Conservation (phyloP, 2,797 vertebrate species). For the Sarcoramphus papa region DNA sequence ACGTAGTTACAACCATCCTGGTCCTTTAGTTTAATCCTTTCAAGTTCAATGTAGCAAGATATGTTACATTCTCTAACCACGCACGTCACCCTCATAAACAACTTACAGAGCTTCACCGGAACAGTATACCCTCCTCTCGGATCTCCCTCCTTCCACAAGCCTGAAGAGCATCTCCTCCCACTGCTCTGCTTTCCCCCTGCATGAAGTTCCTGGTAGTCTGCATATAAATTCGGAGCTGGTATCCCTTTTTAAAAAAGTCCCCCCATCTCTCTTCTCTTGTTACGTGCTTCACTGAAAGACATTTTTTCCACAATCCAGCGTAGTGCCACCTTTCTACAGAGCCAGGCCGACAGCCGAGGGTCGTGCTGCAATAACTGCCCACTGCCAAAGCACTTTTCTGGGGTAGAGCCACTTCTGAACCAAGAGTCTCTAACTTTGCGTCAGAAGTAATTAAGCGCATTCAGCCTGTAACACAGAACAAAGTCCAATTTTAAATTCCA, state of each 20-base stretch:
- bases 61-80: accelerated
- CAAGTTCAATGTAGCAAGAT: background rate
- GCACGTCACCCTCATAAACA: background rate
- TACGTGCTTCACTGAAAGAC: background rate
- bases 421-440: background rate
- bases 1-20: background rate
- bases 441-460: background rate
- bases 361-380: accelerated
- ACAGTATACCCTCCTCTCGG: background rate
- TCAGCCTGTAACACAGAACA: background rate
- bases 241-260: background rate
- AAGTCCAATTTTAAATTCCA: background rate
- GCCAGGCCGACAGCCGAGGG: accelerated
- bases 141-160: background rate
- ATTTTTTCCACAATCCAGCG: background rate
- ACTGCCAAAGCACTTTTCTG: background rate
- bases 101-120: background rate
- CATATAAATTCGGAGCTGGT: background rate
- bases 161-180: background rate
- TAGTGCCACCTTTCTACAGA: background rate
- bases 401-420: background rate
- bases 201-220: background rate
- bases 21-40: background rate
- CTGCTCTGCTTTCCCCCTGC: background rate
- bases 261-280: background rate